Conservation (phyloP, 2,888 invertebrate species). For the Neoaliturus tenellus region DNA sequence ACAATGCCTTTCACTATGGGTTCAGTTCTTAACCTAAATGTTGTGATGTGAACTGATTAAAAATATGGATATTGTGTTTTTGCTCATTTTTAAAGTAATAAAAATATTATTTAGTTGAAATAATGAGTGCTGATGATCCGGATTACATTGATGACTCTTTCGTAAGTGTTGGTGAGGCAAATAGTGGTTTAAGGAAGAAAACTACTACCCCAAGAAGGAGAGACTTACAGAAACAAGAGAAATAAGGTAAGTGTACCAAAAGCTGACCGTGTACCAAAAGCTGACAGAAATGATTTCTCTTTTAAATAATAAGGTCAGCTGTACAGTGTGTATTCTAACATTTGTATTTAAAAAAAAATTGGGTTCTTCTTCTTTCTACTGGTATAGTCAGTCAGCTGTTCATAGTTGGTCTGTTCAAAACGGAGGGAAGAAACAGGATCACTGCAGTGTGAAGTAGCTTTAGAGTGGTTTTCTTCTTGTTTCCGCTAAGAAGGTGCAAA, state of each 20-base stretch:
- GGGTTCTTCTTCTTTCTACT: background rate
- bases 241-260: background rate
- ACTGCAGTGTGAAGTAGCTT: background rate
- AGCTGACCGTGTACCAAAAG: background rate
- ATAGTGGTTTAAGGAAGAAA: too few relatives aligned
- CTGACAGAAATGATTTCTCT: background rate
- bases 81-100: too few relatives aligned
- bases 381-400: background rate
- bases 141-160: too few relatives aligned
- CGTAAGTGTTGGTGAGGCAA: too few relatives aligned
- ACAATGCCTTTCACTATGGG: too few relatives aligned
- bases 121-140: too few relatives aligned
- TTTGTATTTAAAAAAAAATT: background rate
- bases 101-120: too few relatives aligned
- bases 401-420: constrained; percentile 7
- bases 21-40: too few relatives aligned
- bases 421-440: background rate
- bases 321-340: background rate
- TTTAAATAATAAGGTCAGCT: constrained; percentile 6
- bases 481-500: background rate
- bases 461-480: background rate
- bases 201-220: too few relatives aligned
- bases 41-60: too few relatives aligned
- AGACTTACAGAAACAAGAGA: too few relatives aligned
- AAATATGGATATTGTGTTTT: too few relatives aligned